phyloP scores from a whole-genome alignment of 2,888 invertebrate genomes.

The Xanthorhoe designata region DNA sequence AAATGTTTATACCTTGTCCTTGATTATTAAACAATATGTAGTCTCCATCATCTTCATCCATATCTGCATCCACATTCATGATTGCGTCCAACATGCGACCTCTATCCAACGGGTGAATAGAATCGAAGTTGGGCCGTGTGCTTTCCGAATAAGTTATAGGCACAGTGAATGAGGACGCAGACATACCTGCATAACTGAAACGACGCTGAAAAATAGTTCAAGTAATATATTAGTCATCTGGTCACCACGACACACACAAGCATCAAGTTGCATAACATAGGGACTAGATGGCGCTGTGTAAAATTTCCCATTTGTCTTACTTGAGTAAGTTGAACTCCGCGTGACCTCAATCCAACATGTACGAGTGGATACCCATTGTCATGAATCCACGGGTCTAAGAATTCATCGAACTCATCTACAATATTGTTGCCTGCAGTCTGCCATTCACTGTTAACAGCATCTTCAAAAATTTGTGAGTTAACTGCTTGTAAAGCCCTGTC shows the following conservation, averaged over 20 bases:
- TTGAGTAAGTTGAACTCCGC: conserved; percentile 66
- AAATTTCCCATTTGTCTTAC: conserved; percentile 46
- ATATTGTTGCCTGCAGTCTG: conserved; percentile 35
- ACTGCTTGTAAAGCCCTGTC: conserved; percentile 60
- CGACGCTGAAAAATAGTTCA: conserved; percentile 53
- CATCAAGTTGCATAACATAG: too few species aligned
- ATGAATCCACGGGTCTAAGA: conserved; percentile 60
- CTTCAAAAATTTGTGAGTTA: conserved; percentile 58
- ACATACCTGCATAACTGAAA: conserved; percentile 52
- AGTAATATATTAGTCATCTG: background rate
- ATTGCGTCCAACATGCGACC: conserved; percentile 51
- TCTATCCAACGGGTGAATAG: conserved; percentile 55
- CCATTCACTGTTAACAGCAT: conserved; percentile 62
- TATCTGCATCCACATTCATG: conserved; percentile 45
- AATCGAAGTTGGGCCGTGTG: conserved; percentile 63
- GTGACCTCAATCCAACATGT: conserved; percentile 56
- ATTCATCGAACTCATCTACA: conserved; percentile 55
- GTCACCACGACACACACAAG: too few species aligned
- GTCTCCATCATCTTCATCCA: conserved; percentile 68
- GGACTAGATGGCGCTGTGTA: too few species aligned
- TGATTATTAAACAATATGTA: conserved; percentile 71
- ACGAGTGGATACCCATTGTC: conserved; percentile 67
- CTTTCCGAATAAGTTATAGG: conserved; percentile 83
- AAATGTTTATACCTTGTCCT: conserved; percentile 66
- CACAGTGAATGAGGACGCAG: conserved; percentile 19